Base-by-base conservation (phyloP, 2,797 vertebrate genomes). In the Cottoperca gobio region DNA sequence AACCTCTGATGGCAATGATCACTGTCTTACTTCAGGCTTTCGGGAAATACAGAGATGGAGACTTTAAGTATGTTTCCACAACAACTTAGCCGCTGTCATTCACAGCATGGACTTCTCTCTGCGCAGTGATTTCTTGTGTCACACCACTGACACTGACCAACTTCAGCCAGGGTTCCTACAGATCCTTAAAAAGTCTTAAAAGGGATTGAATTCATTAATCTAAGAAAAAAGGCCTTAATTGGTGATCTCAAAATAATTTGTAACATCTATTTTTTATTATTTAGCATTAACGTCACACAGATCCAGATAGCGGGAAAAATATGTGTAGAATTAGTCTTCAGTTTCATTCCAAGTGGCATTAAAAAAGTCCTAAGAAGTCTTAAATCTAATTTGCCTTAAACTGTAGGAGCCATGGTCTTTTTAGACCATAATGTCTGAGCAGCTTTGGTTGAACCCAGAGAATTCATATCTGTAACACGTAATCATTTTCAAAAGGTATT, bases 1-100 rank as follows among this genome's bases (percentile, higher is more conserved):
- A 99, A 83, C 98, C 98, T 0, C 95, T 99, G 86, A 99, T 99
- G 98, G 98, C 98, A 0, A 88, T 97, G 84, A 96, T 97, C 88
- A 99, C 98, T 0, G 97, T 99, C 88, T 93, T 99, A 86, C 96
- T 99, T 61, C 98, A 99, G 90, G 97, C 97, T 71, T 99, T 98
- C 0, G 96, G 96, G 78, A 99, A 99, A 90, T 99, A 99, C 94
- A 95, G 92, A 86, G 98, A 99, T 24, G 98, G 98, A 76, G 98
- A 99, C 90, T 99, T 99, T 73, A 98, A 99, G 98, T 99, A 96
- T 76, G 96, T 93, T 61, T 50, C 40, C 33, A 16, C 48, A 19
- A 33, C 42, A 39, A 13, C 19, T 16, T 24, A 17, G 5, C 6
- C 19, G n/a, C 31, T 21, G 14, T 55, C 35, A 66, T 19, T 67